phyloP scores from a whole-genome alignment of 2,888 invertebrate species.

The Drosophila lutescens region DNA sequence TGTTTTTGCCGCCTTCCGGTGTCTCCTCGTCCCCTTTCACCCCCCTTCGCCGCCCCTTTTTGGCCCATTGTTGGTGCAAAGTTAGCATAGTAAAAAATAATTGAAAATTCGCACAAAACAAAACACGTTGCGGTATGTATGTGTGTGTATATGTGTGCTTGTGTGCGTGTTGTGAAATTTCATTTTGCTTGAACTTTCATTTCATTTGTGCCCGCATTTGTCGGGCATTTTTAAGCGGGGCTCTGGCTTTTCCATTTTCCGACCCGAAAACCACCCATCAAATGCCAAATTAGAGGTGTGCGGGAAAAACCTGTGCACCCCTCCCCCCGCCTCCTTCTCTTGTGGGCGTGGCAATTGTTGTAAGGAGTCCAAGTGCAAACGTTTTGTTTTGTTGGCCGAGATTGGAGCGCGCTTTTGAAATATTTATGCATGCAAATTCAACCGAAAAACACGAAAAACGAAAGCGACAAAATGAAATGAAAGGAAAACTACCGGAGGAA shows the following conservation, averaged over 20 bases:
- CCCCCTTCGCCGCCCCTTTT: no score
- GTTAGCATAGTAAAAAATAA: conserved; percentile 54
- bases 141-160: conserved; percentile 4
- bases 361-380: conserved; percentile 45
- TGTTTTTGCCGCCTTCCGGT: conserved; percentile 48
- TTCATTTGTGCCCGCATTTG: conserved; percentile 62
- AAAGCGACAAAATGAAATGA: conserved; percentile 22
- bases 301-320: conserved; percentile 39
- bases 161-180: conserved; percentile 54
- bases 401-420: conserved; percentile 57
- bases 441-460: conserved; percentile 39
- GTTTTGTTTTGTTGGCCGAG: conserved; percentile 43
- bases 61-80: not conserved
- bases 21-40: conserved; percentile 8
- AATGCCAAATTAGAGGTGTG: conserved; percentile 34
- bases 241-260: conserved; percentile 5
- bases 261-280: not conserved
- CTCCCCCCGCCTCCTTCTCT: not conserved
- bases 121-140: conserved; percentile 13
- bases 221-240: conserved; percentile 40
- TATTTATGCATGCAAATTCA: conserved; percentile 73
- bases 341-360: conserved; percentile 23
- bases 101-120: conserved; percentile 62
- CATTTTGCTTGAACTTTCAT: conserved; percentile 60
- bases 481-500: conserved; percentile 23